These are phyloP conservation scores for Drosophila recens DNA, from an alignment of 2,888 invertebrate species.

Conservation along the genomic window DNA sequence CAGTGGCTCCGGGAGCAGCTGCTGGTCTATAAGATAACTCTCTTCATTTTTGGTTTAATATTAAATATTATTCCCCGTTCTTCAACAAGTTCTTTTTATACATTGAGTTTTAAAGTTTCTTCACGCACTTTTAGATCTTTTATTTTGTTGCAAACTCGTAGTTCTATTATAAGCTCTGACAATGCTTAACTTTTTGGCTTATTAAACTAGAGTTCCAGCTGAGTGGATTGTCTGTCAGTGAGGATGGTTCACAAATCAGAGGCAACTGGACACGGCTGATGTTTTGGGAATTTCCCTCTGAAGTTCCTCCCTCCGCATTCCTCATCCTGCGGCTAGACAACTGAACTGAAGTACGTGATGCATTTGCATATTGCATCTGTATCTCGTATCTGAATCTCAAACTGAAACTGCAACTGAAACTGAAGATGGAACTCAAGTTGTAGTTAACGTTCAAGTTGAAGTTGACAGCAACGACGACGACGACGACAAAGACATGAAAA, in stretches of 20 bases:
- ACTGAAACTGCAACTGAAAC: not conserved
- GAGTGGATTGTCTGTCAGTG: not conserved
- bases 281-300: not conserved
- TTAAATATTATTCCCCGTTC: not conserved
- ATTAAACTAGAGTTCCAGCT: slow-evolving; percentile 4
- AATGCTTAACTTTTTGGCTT: slow-evolving; percentile 17
- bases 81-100: not conserved
- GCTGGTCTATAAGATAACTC: too few species aligned
- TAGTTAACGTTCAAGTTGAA: slow-evolving; percentile 19
- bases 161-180: not conserved
- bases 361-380: slow-evolving; percentile 38
- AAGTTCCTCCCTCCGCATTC: too few species aligned
- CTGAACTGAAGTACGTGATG: slow-evolving; percentile 39
- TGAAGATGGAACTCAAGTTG: slow-evolving; percentile 8
- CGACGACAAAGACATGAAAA: not conserved
- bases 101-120: slow-evolving; percentile 2
- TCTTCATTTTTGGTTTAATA: too few species aligned
- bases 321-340: not conserved
- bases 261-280: slow-evolving; percentile 31
- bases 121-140: slow-evolving; percentile 1
- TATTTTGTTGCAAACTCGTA: not conserved
- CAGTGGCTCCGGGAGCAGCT: too few species aligned
- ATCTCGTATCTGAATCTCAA: slow-evolving; percentile 16
- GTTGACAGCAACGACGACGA: slow-evolving; percentile 33
- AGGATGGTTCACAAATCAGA: slow-evolving; percentile 12